Base-by-base conservation (phyloP, 2,113 vertebrate genomes). In the Tachysurus fulvidraco region DNA sequence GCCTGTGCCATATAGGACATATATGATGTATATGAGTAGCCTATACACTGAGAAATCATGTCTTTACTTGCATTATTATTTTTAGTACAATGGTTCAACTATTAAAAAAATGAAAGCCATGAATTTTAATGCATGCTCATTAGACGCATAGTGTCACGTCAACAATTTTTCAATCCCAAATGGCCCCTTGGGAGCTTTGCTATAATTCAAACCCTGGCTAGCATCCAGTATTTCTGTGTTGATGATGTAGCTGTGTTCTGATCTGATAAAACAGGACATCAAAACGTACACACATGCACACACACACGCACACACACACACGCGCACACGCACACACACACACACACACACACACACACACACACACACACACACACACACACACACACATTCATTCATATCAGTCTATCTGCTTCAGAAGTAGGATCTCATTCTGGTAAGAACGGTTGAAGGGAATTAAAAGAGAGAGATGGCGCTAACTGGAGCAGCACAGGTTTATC, bases 181-280 rank as follows among this genome's bases (percentile, higher is more conserved):
- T 28, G 25, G 74, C 25, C 44, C 44, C 19, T 44, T 67, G 64
- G n/a, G 25, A 67, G 64, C 19, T 71, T 25, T 28, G 74, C 46
- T 77, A 28, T n/a, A 78, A 78, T 55, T 76, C 41, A 50, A 25
- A n/a, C 10, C 21, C 11, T 73, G 88, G 54, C 41, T 44, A 30
- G 55, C 23, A n/a, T 55, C 44, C 9, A 85, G n/a, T 64, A 50
- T 50, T 50, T 50, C 8, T 50, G 23, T 0, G 17, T 25, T 50
- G 28, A 74, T 57, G 54, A 62, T n/a, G 60, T 46, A 50, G 36
- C 44, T 23, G 36, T 44, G 54, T 54, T 62, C 25, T 52, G 59
- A 46, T 85, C 57, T 60, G 55, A 74, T 52, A 59, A 69, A 74
- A 25, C 28, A 46, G 79, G 21, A 50, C 69, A 59, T 82, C 83